Conservation (phyloP, 2,113 vertebrate species). For the Pandion haliaetus region DNA sequence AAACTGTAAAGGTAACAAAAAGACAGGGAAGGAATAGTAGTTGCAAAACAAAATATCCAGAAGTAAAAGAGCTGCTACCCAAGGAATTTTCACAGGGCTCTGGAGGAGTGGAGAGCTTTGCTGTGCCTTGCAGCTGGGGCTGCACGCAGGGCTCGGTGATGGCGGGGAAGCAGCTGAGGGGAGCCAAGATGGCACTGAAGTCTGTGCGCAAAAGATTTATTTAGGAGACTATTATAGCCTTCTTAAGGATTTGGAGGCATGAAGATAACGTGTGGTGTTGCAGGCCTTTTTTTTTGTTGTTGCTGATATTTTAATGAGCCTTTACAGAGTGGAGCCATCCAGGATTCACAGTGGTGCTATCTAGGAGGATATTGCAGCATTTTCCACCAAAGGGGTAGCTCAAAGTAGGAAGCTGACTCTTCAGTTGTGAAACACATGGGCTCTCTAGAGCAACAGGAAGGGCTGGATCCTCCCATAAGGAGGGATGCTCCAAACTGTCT, state of each 20-base stretch:
- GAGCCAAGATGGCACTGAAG: neutral
- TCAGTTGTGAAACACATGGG: rapidly evolving
- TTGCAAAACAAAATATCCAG: neutral
- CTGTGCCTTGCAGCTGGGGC: neutral
- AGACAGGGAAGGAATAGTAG: neutral
- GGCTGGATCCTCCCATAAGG: neutral
- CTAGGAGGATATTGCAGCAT: neutral
- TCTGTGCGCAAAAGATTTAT: neutral
- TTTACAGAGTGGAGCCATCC: neutral
- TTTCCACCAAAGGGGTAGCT: neutral
- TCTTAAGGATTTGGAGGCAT: neutral
- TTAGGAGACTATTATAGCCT: neutral
- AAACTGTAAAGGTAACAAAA: neutral
- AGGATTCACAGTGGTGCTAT: neutral
- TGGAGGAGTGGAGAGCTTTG: neutral
- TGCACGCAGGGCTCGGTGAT: rapidly evolving
- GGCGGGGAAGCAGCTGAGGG: rapidly evolving
- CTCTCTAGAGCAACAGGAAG: neutral
- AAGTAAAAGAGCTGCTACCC: neutral
- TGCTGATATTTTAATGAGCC: neutral
- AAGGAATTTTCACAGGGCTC: neutral
- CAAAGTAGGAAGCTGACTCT: neutral
- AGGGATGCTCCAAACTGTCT: neutral
- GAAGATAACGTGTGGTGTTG: neutral
- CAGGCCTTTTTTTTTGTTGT: too few relatives aligned